Evolutionary conservation across 1,140 invertebrate species (phyloP).

Genomic region (Colletes latitarsis): DNA sequence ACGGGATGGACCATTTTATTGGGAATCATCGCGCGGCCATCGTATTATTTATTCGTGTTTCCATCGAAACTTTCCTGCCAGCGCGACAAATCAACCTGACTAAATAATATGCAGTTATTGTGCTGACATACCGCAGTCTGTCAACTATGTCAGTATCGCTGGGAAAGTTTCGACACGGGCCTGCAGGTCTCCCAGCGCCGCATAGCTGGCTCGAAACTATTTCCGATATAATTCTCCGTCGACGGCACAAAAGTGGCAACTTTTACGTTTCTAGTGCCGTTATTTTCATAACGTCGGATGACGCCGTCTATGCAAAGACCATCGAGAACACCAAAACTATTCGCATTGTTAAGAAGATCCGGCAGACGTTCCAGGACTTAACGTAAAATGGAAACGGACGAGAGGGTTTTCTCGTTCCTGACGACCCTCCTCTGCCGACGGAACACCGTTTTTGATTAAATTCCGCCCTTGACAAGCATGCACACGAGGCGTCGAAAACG

Average conservation of each 20-base stretch:
- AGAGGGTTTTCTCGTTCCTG: constrained; percentile 18
- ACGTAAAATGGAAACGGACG: constrained; percentile 52
- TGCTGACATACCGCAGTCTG: constrained; percentile 39
- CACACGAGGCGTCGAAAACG: not conserved
- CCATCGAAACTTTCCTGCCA: constrained; percentile 46
- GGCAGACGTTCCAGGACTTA: constrained; percentile 51
- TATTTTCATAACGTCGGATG: constrained; percentile 65
- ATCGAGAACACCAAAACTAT: constrained; percentile 54
- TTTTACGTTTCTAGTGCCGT: constrained; percentile 44
- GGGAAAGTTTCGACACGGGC: constrained; percentile 40
- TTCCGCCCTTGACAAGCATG: constrained; percentile 27
- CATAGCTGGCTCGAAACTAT: constrained; percentile 59
- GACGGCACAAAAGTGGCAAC: constrained; percentile 40
- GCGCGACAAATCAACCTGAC: constrained; percentile 33
- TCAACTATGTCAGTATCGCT: constrained; percentile 44
- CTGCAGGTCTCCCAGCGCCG: constrained; percentile 27
- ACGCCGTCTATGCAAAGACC: constrained; percentile 56
- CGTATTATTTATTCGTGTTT: constrained; percentile 48
- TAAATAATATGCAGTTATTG: constrained; percentile 63
- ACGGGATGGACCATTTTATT: not conserved
- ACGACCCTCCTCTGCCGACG: not conserved
- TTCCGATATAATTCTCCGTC: constrained; percentile 64
- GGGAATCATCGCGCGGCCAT: constrained; percentile 40
- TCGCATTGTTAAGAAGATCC: constrained; percentile 64
- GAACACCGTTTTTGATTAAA: constrained; percentile 58